These are phyloP conservation scores for Octomys mimax DNA, from an alignment of 2,797 vertebrate genomes.

Conservation along the genomic window DNA sequence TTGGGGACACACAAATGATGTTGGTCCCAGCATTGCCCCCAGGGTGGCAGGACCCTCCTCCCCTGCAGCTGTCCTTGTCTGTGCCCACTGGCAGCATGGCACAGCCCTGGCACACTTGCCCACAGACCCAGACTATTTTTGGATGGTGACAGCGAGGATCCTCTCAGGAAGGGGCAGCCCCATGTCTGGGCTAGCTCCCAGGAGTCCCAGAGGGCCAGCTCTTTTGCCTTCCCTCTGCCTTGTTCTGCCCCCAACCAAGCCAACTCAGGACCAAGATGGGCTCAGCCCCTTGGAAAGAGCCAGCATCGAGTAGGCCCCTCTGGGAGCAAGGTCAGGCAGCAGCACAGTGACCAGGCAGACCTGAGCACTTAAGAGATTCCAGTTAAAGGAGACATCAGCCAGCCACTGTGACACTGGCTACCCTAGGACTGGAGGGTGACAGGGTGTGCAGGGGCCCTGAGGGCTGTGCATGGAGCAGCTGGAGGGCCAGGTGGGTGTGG, in stretches of 20 bases:
- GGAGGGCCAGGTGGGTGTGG: accelerated
- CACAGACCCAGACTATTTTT: slow-evolving; percentile 76
- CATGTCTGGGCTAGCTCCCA: not conserved
- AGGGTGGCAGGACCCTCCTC: not conserved
- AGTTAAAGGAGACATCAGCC: not conserved
- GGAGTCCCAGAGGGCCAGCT: not conserved
- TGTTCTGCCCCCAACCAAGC: not conserved
- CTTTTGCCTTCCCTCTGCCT: not conserved
- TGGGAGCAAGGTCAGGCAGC: not conserved
- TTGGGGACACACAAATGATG: not conserved
- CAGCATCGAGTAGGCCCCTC: not conserved
- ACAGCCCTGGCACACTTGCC: slow-evolving; percentile 15
- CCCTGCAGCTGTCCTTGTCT: not conserved
- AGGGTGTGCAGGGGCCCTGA: not conserved
- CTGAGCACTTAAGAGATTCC: not conserved
- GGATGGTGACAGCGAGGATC: slow-evolving; percentile 57
- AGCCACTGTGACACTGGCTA: not conserved
- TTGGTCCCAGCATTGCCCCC: accelerated
- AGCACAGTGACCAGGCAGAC: not conserved
- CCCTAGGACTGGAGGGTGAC: not conserved
- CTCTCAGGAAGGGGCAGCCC: slow-evolving; percentile 53
- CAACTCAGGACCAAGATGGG: not conserved
- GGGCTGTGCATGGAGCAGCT: not conserved
- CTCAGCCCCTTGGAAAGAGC: not conserved
- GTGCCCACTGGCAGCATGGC: not conserved